Evolutionary conservation across 2,113 vertebrate genomes (phyloP), one percentile per base, ranked within the genome.

Genomic region (Apteryx owenii): DNA sequence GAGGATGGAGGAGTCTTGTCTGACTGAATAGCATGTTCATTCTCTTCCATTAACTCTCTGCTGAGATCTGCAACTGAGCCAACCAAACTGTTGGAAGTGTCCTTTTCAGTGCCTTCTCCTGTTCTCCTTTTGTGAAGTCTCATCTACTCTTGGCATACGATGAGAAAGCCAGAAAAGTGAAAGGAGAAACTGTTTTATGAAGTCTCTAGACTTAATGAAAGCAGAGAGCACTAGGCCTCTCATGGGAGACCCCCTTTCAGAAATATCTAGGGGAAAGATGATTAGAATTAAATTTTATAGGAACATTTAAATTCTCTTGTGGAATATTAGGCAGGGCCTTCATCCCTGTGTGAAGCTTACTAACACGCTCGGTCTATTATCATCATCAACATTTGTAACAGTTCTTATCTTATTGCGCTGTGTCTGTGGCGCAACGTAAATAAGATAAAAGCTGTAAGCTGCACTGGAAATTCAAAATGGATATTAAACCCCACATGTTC

Each of bases 161-260:
- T n/a, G 64, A 93, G 53, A 65, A 78, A 81, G 54, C 17, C 54
- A 70, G 76, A 78, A 66, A 48, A 71, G 42, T 60, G 48, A 85
- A 91, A 94, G 68, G 21, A 88, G 87, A 89, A n/a, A 46, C 18
- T 87, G 68, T 72, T 69, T 83, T 73, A 83, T 83, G 94, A 93
- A 91, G 54, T 89, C 81, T 91, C 95, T 95, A 94, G 93, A 95
- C 85, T 88, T 90, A 71, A 93, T 84, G 92, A 92, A 92, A 95
- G 85, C 80, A 81, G 51, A 88, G 51, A 92, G 46, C n/a, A 92
- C 26, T 81, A 88, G 36, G 29, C 62, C 54, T 88, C 93, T 91
- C 84, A 1, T 61, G 71, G 94, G 89, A 77, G 40, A 94, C 12
- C 33, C 69, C 17, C 71, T 80, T 89, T 84, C 61, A 93, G 79